Base-by-base conservation (phyloP, 1,140 invertebrate species). In the Brachionus paranguensis region DNA sequence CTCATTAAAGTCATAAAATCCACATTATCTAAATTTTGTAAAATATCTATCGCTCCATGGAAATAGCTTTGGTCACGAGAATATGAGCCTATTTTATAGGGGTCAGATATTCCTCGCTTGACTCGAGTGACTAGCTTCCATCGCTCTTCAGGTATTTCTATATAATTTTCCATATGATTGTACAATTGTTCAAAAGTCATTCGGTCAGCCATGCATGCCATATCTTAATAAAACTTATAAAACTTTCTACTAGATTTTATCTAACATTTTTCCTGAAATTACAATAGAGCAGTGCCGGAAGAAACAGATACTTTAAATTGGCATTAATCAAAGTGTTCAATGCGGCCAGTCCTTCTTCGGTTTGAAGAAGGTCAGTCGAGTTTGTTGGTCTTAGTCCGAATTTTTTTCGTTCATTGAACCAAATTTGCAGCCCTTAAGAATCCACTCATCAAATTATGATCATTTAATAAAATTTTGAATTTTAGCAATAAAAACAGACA, bases 21-120 rank as follows among this genome's bases (percentile, higher is more conserved):
- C 27, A 89, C 88, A 65, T 86, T 85, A 65, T 89, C 88, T 17
- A 89, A 84, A 85, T 88, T 88, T 76, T 86, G 84, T 12, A 89
- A 85, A 60, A 89, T 89, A 78, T 88, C 86, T 6, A 89, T 87
- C 24, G 89, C 89, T 86, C 89, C 88, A 86, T 89, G 87, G 86
- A 89, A 89, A 85, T 89, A 89, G 55, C 88, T 88, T 85, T 89
- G 88, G 84, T 89, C 88, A 84, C 87, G 86, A 2, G 88, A 88
- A 85, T 87, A 87, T 4, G 88, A 88, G 47, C 88, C 89, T 11
- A 87, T 55, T 55, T 86, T 86, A 86, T 87, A 87, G 0, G 88
- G 87, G 83, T 89, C 86, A 4, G 85, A 37, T 7, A 89, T 84
- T 10, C 87, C 87, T 17, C 88, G 83, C 84, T 89, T 89, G 8